Conservation (phyloP, 2,888 invertebrate genomes). For the Phyto melanocephala region DNA sequence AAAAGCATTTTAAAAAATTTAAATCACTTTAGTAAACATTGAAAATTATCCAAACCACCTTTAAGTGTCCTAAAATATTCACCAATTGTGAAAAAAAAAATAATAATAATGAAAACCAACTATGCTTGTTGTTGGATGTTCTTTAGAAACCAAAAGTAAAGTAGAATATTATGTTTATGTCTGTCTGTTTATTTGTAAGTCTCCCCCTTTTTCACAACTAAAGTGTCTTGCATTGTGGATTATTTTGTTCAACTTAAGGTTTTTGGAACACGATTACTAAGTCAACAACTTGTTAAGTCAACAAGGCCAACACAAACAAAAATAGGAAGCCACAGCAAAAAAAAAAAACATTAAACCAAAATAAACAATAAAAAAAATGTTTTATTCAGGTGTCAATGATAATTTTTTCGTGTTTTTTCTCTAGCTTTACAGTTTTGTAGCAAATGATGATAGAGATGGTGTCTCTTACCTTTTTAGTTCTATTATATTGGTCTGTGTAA, state of each 20-base stretch:
- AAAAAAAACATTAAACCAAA: constrained; percentile 3
- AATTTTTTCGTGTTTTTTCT: background rate
- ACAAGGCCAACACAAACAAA: constrained; percentile 39
- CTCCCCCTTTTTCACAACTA: background rate
- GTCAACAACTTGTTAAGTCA: constrained; percentile 54
- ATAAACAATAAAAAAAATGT: background rate
- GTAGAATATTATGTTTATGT: background rate
- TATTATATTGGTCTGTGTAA: background rate
- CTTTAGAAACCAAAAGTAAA: constrained; percentile 4
- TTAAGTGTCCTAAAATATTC: background rate
- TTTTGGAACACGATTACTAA: constrained; percentile 31
- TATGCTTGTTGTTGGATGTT: background rate
- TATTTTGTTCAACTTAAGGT: constrained; percentile 25
- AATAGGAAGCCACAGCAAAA: constrained; percentile 8
- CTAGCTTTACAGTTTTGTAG: background rate
- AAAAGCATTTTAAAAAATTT: constrained; percentile 13
- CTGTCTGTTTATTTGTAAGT: background rate
- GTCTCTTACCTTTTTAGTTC: background rate
- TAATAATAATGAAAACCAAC: no score
- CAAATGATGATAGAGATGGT: background rate
- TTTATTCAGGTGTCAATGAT: constrained; percentile 34
- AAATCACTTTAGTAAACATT: constrained; percentile 34
- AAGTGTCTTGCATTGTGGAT: background rate
- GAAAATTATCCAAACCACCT: background rate
- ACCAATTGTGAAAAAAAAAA: background rate